phyloP scores from a whole-genome alignment of 2,797 vertebrate species.

The Pantherophis alleghaniensis region DNA sequence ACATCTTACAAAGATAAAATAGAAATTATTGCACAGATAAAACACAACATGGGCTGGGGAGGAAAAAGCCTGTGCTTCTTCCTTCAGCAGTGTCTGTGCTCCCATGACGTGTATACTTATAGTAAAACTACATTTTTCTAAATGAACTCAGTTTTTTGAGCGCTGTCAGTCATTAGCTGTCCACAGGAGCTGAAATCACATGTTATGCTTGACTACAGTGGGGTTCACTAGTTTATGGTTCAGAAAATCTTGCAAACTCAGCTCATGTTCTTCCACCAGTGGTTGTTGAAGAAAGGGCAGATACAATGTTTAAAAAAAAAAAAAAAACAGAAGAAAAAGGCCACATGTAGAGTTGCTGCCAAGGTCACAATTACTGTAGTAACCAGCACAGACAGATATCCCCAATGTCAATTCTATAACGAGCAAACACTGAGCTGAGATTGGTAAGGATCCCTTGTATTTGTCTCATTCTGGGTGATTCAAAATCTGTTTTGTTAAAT shows the following conservation, averaged over 20 bases:
- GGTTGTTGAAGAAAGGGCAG: not conserved
- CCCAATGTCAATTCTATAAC: constrained; percentile 3
- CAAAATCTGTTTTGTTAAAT: constrained; percentile 47
- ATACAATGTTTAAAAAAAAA: not conserved
- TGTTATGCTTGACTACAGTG: not conserved
- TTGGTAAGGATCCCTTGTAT: constrained; percentile 54
- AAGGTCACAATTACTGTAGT: not conserved
- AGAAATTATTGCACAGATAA: not conserved
- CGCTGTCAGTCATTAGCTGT: not conserved
- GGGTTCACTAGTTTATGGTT: not conserved
- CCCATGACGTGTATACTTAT: not conserved
- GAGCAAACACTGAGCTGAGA: constrained; percentile 38
- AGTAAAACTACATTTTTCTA: not conserved
- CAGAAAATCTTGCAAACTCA: not conserved
- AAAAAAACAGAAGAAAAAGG: not conserved
- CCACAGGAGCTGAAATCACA: not conserved
- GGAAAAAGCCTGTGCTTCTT: too few relatives aligned
- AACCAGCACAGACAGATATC: not conserved
- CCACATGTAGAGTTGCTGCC: too few relatives aligned
- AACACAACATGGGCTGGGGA: not conserved
- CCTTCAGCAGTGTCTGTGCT: not conserved
- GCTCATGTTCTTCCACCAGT: not conserved
- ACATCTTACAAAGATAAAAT: not conserved
- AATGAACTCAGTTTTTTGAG: not conserved
- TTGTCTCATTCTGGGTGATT: constrained; percentile 53